Percentiles rank a stretch among this genome's conserved stretches.
These are phyloP conservation scores for Caenorhabditis angaria DNA, from an alignment of 2,888 invertebrate species.

Conservation along the genomic window DNA sequence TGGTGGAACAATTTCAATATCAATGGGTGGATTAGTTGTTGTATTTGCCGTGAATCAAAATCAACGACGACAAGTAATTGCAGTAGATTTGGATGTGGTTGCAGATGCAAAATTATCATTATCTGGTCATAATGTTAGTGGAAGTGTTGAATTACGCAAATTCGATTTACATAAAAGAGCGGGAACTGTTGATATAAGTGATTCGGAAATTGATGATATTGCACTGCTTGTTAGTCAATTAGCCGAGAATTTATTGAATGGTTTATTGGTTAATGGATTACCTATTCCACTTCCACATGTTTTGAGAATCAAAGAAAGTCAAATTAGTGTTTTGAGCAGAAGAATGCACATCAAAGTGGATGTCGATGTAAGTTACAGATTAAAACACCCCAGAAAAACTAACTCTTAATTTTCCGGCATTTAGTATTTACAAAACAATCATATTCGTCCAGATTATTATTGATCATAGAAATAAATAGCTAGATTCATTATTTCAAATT, in stretches of 20 bases:
- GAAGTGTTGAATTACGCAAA: conserved; percentile 50
- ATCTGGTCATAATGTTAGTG: conserved; percentile 53
- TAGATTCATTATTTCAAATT: too few relatives aligned
- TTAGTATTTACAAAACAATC: too few relatives aligned
- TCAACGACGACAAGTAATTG: conserved; percentile 50
- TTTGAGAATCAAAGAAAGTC: conserved; percentile 48
- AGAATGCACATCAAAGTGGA: conserved; percentile 54
- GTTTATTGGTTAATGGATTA: conserved; percentile 51
- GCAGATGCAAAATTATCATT: conserved; percentile 53
- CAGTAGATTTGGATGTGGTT: conserved; percentile 60
- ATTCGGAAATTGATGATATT: conserved; percentile 53
- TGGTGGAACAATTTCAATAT: conserved; percentile 55
- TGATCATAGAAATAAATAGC: neutral
- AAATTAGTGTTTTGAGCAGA: conserved; percentile 47
- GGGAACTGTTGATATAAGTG: conserved; percentile 42
- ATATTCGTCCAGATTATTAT: too few relatives aligned
- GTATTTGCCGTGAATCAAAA: conserved; percentile 50
- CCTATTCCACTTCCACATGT: conserved; percentile 57
- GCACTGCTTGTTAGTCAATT: conserved; percentile 52
- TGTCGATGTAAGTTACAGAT: conserved; percentile 41
- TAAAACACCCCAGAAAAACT: too few relatives aligned
- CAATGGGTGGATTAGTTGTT: conserved; percentile 49
- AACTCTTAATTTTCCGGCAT: too few relatives aligned
- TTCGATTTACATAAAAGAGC: conserved; percentile 52
- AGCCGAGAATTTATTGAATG: conserved; percentile 53